These are phyloP conservation scores for Cheiracanthium punctorium DNA, from an alignment of 2,888 invertebrate genomes.

Conservation along the genomic window DNA sequence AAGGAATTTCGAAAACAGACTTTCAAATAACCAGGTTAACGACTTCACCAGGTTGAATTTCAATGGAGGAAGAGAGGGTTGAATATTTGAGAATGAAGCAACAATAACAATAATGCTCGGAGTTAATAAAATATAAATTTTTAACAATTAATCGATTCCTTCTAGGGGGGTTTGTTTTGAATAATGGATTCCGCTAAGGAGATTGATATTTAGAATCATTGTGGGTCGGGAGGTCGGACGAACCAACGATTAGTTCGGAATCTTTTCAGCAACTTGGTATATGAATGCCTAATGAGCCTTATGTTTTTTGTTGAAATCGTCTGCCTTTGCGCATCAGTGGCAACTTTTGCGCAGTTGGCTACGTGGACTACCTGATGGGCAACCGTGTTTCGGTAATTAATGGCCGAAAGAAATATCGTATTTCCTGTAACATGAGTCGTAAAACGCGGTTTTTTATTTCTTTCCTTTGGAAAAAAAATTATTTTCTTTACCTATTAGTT, in stretches of 20 bases:
- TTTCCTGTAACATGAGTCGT: too few relatives aligned
- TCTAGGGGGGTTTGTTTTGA: neutral
- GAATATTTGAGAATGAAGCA: too few relatives aligned
- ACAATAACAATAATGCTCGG: too few relatives aligned
- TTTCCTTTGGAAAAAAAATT: too few relatives aligned
- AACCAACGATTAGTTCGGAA: neutral
- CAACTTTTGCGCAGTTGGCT: too few relatives aligned
- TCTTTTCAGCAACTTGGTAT: neutral
- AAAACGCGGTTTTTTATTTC: too few relatives aligned
- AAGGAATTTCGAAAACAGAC: neutral
- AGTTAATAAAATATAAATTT: neutral
- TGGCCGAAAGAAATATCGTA: too few relatives aligned
- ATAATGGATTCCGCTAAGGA: neutral
- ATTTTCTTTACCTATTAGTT: too few relatives aligned
- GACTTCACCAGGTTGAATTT: neutral
- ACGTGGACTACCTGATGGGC: too few relatives aligned
- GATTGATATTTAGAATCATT: neutral
- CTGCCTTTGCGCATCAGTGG: too few relatives aligned
- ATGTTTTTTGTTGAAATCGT: too few relatives aligned
- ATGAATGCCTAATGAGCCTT: neutral
- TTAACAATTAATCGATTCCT: constrained; percentile 3
- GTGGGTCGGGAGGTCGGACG: neutral
- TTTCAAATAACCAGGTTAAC: neutral
- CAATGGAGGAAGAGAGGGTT: neutral
- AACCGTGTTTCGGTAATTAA: too few relatives aligned